Evolutionary conservation across 2,888 invertebrate genomes (phyloP), one percentile per base, ranked within the genome.

Genomic region (Mythimna loreyi): DNA sequence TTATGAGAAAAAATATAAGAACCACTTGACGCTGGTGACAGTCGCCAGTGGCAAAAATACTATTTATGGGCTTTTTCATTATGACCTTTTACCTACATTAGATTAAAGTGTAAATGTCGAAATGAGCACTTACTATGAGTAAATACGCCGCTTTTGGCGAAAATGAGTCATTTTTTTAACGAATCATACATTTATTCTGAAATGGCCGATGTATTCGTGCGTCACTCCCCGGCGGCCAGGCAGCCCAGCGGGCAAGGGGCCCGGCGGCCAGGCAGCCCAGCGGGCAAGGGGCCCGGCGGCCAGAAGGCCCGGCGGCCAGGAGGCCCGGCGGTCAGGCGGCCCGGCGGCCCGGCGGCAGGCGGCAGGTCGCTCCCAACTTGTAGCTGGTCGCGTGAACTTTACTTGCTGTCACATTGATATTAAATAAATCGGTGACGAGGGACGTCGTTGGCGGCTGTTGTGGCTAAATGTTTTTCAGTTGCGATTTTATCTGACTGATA

Each of bases 401-500:
- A 55, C 60, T 59, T 57, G 33, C 69, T 58, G 58, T 53, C 56
- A 66, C 50, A 28, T 50, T 64, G 66, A 65, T 72, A 59, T 71
- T 64, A 61, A 69, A 67, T 57, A 67, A 76, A 73, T 72, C 61
- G 60, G 30, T 30, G 49, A n/a, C 63, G 21, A 47, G 72, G 72
- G 72, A 74, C 47, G 33, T 25, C 45, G 43, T 21, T 36, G 28
- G 11, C n/a, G 16, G 30, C 33, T 47, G 28, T 16, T 25, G 2
- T 23, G 40, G 23, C 67, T n/a, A n/a, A 23, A 40, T 40, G 30
- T 9, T 56, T 66, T 36, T n/a, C 33, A 30, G 28, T 16, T n/a
- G 16, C 7, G 13, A 13, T 66, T 64, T 43, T 19, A 52, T 36
- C 49, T 25, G 16, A 50, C 25, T 25, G n/a, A n/a, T 25, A 8